Conservation (phyloP, 2,797 vertebrate genomes). For the Otus scops region DNA sequence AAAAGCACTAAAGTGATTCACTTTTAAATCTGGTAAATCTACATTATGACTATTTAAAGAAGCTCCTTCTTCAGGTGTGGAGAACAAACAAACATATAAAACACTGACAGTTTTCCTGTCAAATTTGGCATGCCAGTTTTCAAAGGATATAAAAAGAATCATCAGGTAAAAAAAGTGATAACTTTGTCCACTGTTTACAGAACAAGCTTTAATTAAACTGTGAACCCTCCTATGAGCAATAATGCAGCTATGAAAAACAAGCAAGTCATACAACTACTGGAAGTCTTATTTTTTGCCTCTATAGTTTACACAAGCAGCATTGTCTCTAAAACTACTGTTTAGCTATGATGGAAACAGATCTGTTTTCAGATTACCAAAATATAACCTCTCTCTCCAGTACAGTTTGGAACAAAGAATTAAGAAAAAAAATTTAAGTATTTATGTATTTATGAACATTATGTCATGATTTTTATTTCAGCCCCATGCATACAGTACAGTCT, state of each 20-base stretch:
- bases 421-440: not conserved
- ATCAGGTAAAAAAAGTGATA: not conserved
- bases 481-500: not conserved
- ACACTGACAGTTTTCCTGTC: not conserved
- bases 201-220: not conserved
- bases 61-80: not conserved
- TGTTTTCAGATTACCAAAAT: not conserved
- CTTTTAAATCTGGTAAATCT: not conserved
- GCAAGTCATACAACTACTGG: not conserved
- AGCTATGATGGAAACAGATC: not conserved
- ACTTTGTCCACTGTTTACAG: not conserved
- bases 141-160: not conserved
- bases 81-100: not conserved
- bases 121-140: not conserved
- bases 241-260: not conserved
- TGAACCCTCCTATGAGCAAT: not conserved
- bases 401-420: not conserved
- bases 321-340: constrained; percentile 12
- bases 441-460: not conserved
- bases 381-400: not conserved
- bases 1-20: not conserved
- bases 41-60: not conserved
- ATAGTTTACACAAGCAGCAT: constrained; percentile 7
- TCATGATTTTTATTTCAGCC: not conserved
- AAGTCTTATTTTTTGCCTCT: constrained; percentile 30